Conservation (phyloP, 2,797 vertebrate species). For the Hafferia zeledoni region DNA sequence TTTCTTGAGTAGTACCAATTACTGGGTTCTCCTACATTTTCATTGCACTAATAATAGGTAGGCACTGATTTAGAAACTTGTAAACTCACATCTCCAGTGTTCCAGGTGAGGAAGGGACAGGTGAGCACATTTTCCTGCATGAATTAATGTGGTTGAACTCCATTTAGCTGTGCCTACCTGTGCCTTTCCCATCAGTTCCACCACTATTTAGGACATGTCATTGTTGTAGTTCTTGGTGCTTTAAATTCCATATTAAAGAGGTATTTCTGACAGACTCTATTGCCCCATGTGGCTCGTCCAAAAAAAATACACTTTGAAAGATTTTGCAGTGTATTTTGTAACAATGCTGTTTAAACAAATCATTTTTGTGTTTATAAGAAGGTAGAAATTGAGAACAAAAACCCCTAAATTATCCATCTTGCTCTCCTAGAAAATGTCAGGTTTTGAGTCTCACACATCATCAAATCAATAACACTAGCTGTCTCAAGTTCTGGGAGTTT, state of each 20-base stretch:
- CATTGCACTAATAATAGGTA: not conserved
- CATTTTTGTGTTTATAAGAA: slow-evolving; percentile 43
- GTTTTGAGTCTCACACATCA: slow-evolving; percentile 61
- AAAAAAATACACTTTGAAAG: slow-evolving; percentile 1
- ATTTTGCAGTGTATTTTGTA: slow-evolving; percentile 12
- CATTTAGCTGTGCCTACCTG: not conserved
- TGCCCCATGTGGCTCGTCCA: rapidly evolving
- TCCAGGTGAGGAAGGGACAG: not conserved
- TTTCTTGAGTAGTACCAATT: not conserved
- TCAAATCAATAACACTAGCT: slow-evolving; percentile 61
- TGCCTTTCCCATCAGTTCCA: not conserved
- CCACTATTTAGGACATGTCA: not conserved
- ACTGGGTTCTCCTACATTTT: not conserved
- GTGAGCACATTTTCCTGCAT: not conserved
- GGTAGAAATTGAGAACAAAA: slow-evolving; percentile 45
- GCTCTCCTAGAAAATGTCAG: slow-evolving; percentile 59
- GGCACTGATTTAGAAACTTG: not conserved
- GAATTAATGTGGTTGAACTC: not conserved
- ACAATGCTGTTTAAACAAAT: slow-evolving; percentile 41
- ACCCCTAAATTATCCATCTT: slow-evolving; percentile 15
- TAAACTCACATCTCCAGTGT: not conserved
- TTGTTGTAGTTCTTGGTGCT: not conserved
- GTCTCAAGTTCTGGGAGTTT: slow-evolving; percentile 47
- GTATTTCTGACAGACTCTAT: slow-evolving; percentile 5
- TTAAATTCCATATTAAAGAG: not conserved